Evolutionary conservation across 1,140 invertebrate species (phyloP), one percentile per base, ranked within the genome.

Genomic region (Drosophila kurseongensis): DNA sequence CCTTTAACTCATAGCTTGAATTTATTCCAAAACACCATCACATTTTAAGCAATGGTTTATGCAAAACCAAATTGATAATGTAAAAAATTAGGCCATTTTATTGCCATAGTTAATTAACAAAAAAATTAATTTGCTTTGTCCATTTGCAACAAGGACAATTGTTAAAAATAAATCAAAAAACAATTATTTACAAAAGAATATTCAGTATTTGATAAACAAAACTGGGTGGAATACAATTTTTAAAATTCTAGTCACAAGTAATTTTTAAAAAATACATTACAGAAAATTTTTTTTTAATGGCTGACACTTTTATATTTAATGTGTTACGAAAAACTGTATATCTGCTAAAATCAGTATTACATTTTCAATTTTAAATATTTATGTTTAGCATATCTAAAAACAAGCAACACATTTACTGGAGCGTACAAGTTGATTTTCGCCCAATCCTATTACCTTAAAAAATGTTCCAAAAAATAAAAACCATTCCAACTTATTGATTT

Each of bases 401-500:
- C 6, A 23, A 23, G 5, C 2, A 4, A 61, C 27, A 13, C 16
- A 47, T 23, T 68, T 27, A 40, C 41, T 35, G 10, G 2, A 36
- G 63, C 50, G 14, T 41, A 55, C 9, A 13, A 5, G 12, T 10
- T n/a, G 23, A 10, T 45, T 36, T 29, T 35, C 0, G 23, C 18
- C 35, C 29, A n/a, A 68, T 32, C 8, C 47, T 32, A 27, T 13
- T 65, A n/a, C 14, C 32, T n/a, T 16, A n/a, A 9, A 67, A 16
- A 40, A 56, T 51, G 48, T 69, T 71, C 36, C 36, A 36, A 68
- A 18, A 35, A 41, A 69, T 57, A 48, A 57, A 57, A 48, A 48
- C 50, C 41, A 47, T 42, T 47, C 18, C 7, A 50, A 47, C 44
- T 41, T 35, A 48, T 48, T 42, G 50, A 40, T 42, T 66, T 47